phyloP scores from a whole-genome alignment of 2,113 vertebrate species.

The Ursus arctos region DNA sequence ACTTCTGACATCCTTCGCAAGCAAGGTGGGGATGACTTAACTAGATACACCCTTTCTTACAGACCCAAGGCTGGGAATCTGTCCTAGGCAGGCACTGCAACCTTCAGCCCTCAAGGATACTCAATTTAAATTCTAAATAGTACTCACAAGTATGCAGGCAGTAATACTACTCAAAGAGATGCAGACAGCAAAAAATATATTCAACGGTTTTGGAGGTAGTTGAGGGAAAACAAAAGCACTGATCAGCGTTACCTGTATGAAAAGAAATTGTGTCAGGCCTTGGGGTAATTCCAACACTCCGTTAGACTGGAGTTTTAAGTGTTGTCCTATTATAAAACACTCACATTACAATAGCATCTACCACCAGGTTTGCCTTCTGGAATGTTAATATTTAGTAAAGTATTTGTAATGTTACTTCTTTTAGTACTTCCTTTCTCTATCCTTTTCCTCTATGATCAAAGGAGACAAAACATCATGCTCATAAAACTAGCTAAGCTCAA shows the following conservation, averaged over 20 bases:
- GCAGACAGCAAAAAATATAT: conserved; percentile 93
- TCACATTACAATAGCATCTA: neutral
- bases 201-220: conserved; percentile 92
- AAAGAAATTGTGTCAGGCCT: conserved; percentile 68
- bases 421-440: neutral
- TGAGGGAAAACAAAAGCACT: conserved; percentile 93
- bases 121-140: conserved; percentile 22
- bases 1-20: neutral
- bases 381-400: conserved; percentile 47
- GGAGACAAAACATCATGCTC: neutral
- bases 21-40: neutral
- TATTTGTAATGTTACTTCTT: neutral
- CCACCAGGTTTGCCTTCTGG: neutral
- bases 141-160: conserved; percentile 93
- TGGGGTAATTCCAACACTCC: neutral
- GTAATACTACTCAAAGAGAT: conserved; percentile 91
- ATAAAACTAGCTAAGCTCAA: conserved; percentile 10
- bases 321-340: neutral
- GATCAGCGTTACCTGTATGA: conserved; percentile 90
- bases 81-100: neutral
- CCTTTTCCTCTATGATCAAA: neutral
- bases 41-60: neutral
- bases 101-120: neutral
- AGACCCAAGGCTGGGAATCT: neutral
- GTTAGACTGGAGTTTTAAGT: neutral